Evolutionary conservation across 2,888 invertebrate genomes (phyloP).

Genomic region (Pyrocoelia pectoralis): DNA sequence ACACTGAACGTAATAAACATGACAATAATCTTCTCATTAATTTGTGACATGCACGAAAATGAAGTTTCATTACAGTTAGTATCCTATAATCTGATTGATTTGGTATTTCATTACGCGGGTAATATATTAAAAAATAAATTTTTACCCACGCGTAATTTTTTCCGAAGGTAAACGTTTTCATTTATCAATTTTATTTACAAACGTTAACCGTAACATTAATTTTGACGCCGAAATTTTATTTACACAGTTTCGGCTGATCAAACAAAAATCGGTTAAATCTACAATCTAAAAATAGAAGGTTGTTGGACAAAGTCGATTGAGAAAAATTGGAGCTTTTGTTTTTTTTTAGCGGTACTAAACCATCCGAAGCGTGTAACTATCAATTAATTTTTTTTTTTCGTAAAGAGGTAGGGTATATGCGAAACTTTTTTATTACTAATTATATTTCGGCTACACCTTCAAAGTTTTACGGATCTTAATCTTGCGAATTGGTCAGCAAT

Average conservation of each 20-base stretch:
- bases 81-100: no score
- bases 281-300: background rate
- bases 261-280: no score
- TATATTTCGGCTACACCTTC: background rate
- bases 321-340: no score
- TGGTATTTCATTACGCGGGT: no score
- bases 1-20: no score
- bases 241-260: background rate
- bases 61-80: no score
- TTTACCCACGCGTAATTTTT: constrained; percentile 7
- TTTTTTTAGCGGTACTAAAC: constrained; percentile 19
- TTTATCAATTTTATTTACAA: constrained; percentile 19
- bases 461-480: constrained; percentile 18
- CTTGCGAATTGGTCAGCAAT: background rate
- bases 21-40: no score
- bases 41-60: no score
- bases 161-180: constrained; percentile 16
- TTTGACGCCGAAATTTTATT: constrained; percentile 10
- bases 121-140: background rate
- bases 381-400: constrained; percentile 26
- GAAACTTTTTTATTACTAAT: background rate
- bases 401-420: background rate
- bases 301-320: constrained; percentile 13
- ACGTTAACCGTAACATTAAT: constrained; percentile 7
- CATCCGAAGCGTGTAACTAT: constrained; percentile 28